These are phyloP conservation scores for Fopius arisanus DNA, from an alignment of 1,140 invertebrate genomes.

Conservation along the genomic window DNA sequence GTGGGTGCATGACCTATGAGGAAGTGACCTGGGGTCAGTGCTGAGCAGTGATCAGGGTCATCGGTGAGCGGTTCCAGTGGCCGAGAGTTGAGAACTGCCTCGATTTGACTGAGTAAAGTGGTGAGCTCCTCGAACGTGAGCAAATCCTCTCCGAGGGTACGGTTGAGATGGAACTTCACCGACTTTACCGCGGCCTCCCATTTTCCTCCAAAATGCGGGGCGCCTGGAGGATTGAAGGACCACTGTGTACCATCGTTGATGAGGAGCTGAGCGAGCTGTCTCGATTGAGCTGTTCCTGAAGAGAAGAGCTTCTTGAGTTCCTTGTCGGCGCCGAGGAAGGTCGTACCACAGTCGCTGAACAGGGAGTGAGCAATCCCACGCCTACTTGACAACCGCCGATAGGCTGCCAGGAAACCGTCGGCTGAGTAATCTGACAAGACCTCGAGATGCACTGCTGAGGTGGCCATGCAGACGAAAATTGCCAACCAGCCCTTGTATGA, in stretches of 20 bases:
- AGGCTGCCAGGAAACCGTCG: conserved; percentile 3
- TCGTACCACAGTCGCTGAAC: conserved; percentile 37
- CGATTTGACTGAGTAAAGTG: conserved; percentile 42
- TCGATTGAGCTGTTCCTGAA: not conserved
- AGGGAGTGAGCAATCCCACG: conserved; percentile 19
- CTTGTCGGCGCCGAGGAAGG: conserved; percentile 32
- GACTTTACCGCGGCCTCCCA: conserved; percentile 26
- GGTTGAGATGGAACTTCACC: conserved; percentile 14
- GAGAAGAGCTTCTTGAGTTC: conserved; percentile 27
- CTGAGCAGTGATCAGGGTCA: conserved; percentile 29
- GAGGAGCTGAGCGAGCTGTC: not conserved
- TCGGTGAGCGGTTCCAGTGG: conserved; percentile 34
- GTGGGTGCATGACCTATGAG: conserved; percentile 25
- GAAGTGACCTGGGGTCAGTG: conserved; percentile 38
- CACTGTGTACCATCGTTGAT: not conserved
- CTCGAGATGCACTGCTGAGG: conserved; percentile 1
- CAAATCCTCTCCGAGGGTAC: conserved; percentile 32
- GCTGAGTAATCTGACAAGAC: conserved; percentile 7
- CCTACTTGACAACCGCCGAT: conserved; percentile 31
- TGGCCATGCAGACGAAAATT: conserved; percentile 16
- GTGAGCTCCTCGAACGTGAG: conserved; percentile 45
- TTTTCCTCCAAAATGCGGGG: conserved; percentile 17
- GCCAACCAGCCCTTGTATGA: no score
- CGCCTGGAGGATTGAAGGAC: conserved; percentile 9
- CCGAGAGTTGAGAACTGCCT: conserved; percentile 45